Percentiles rank a stretch among this genome's conserved stretches.
These are phyloP conservation scores for Ellobius talpinus DNA, from an alignment of 2,113 vertebrate species.

Conservation along the genomic window DNA sequence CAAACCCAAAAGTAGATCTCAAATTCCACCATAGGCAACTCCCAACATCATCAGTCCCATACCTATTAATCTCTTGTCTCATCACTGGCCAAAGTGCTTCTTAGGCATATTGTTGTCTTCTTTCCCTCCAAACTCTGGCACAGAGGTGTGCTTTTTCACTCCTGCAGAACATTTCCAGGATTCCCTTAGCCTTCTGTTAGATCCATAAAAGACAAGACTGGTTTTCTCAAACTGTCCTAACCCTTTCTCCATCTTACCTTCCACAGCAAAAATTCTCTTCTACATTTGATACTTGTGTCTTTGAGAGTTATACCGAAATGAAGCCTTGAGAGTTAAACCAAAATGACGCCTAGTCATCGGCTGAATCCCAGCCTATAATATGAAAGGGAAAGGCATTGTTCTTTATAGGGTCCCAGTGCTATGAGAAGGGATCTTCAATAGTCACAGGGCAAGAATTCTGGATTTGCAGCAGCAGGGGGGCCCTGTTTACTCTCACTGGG, in stretches of 20 bases:
- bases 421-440: neutral
- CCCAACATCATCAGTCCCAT: neutral
- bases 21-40: neutral
- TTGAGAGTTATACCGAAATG: neutral
- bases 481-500: neutral
- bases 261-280: neutral
- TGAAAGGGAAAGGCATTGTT: neutral
- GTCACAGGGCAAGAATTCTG: neutral
- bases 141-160: neutral
- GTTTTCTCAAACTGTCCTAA: neutral
- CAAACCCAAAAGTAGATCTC: neutral
- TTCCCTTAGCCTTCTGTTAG: neutral
- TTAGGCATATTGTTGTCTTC: neutral
- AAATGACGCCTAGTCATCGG: neutral
- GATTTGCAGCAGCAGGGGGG: neutral
- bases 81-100: neutral
- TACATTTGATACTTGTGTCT: neutral
- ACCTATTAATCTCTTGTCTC: neutral
- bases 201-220: neutral
- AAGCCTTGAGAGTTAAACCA: neutral
- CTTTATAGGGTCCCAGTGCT: neutral
- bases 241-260: neutral
- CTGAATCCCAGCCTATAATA: neutral
- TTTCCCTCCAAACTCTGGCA: neutral
- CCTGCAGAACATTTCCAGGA: conserved; percentile 2